These are phyloP conservation scores for Elegia similella DNA, from an alignment of 2,888 invertebrate species.

Conservation along the genomic window DNA sequence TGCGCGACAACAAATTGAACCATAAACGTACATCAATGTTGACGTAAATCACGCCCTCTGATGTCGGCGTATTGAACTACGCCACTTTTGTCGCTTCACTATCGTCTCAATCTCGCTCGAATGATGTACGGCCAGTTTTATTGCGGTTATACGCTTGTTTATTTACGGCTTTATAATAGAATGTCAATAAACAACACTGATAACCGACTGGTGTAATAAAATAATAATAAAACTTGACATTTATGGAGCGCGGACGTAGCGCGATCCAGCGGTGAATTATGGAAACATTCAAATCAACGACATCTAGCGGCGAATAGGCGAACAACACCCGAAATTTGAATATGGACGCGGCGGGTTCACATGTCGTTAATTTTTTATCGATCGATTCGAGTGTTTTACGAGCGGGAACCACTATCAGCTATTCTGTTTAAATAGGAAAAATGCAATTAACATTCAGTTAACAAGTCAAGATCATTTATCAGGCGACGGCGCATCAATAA, in stretches of 20 bases:
- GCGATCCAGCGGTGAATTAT: conserved; percentile 37
- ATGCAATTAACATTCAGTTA: conserved; percentile 48
- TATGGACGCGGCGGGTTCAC: conserved; percentile 19
- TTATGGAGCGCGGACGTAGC: conserved; percentile 45
- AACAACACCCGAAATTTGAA: conserved; percentile 35
- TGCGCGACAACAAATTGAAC: conserved; percentile 63
- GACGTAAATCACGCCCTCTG: conserved; percentile 72
- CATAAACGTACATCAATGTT: conserved; percentile 58
- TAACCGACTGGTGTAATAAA: conserved; percentile 57
- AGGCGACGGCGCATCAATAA: conserved; percentile 68
- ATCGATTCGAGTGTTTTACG: conserved; percentile 7
- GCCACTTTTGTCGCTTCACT: conserved; percentile 54
- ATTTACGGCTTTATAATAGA: conserved; percentile 69
- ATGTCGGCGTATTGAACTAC: conserved; percentile 53
- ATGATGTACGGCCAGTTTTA: conserved; percentile 70
- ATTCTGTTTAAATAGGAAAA: conserved; percentile 24
- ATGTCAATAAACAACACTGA: conserved; percentile 66
- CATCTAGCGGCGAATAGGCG: conserved; percentile 59
- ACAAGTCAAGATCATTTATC: conserved; percentile 61
- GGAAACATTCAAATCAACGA: conserved; percentile 43
- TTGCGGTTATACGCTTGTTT: conserved; percentile 64
- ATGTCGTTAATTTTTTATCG: conserved; percentile 20
- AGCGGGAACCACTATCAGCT: conserved; percentile 4
- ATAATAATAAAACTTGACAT: conserved; percentile 58
- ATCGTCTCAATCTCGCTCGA: conserved; percentile 63